Evolutionary conservation across 2,113 vertebrate genomes (phyloP).

Genomic region (Podarcis raffonei): DNA sequence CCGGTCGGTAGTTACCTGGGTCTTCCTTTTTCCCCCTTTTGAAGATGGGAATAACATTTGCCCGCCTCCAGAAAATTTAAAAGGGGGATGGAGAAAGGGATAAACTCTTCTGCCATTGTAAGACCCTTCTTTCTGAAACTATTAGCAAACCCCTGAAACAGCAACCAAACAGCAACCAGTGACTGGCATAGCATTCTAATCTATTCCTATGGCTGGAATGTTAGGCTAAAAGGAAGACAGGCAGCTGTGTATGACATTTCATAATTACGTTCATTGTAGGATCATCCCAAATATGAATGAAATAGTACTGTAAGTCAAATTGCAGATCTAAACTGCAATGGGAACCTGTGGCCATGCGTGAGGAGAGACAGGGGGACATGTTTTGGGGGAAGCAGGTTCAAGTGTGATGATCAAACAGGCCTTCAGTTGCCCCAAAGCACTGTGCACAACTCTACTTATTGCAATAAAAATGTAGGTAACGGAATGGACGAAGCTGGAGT

Average conservation of each 20-base stretch:
- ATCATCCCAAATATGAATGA: neutral
- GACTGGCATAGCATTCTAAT: too few relatives aligned
- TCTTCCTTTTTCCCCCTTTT: too few relatives aligned
- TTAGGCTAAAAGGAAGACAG: neutral
- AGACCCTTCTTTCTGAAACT: too few relatives aligned
- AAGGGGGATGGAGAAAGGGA: too few relatives aligned
- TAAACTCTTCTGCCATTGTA: too few relatives aligned
- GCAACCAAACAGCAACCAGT: too few relatives aligned
- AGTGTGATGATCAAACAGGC: neutral
- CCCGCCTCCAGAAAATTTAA: too few relatives aligned
- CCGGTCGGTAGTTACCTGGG: too few relatives aligned
- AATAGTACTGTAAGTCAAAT: neutral
- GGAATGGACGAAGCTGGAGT: neutral
- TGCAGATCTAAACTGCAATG: neutral
- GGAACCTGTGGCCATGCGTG: neutral
- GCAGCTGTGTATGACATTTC: neutral
- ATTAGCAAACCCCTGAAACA: too few relatives aligned
- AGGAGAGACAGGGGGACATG: too few relatives aligned
- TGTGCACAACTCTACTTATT: neutral
- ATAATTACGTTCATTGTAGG: neutral
- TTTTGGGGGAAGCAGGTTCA: neutral
- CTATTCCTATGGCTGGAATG: neutral
- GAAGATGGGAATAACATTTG: too few relatives aligned
- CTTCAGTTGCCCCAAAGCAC: neutral
- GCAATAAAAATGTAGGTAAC: neutral